Evolutionary conservation across 2,797 vertebrate genomes (phyloP), one percentile per base, ranked within the genome.

Genomic region (Pteropus rufus): DNA sequence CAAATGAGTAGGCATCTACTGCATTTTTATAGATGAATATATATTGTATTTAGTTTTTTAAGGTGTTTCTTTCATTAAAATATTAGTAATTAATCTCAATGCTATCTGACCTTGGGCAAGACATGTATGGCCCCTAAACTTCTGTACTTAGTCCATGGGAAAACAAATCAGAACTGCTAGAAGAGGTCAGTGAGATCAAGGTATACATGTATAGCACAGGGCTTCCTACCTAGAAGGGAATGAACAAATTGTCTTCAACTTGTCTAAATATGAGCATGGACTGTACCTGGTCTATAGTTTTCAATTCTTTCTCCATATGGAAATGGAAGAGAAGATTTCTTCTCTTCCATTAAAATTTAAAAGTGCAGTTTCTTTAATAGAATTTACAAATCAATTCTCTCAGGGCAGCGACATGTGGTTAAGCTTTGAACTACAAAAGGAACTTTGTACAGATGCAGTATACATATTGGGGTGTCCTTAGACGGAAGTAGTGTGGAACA

Each of bases 381-480:
- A 60, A 83, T 80, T 67, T 93, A 26, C 29, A 77, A 77, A 82
- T 75, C 15, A 11, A 7, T 31, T 73, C 19, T 95, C 7, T 91
- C 18, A 69, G 76, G 31, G 24, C 7, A 79, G 1, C 39, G 5
- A 36, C 29, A 49, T 24, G 7, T 31, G 7, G 31, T 41, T 80
- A 80, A 70, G 12, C 12, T 83, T 70, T 89, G 18, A 94, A 89
- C 80, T 72, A 41, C 7, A 39, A 56, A 83, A 82, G 1, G 3
- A 23, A 46, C 3, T 54, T 76, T 62, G 7, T 31, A 34, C 1
- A 79, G 16, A 18, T 44, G 11, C 7, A 23, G 7, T 41, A 0
- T 3, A 12, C 0, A 7, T 31, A 21, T 1, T 0, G 0, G 10
- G 34, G 1, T 65, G 2, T 58, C 39, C 70, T 49, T 18, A 29